Conservation (phyloP, 2,113 vertebrate species). For the Microtus oregoni region DNA sequence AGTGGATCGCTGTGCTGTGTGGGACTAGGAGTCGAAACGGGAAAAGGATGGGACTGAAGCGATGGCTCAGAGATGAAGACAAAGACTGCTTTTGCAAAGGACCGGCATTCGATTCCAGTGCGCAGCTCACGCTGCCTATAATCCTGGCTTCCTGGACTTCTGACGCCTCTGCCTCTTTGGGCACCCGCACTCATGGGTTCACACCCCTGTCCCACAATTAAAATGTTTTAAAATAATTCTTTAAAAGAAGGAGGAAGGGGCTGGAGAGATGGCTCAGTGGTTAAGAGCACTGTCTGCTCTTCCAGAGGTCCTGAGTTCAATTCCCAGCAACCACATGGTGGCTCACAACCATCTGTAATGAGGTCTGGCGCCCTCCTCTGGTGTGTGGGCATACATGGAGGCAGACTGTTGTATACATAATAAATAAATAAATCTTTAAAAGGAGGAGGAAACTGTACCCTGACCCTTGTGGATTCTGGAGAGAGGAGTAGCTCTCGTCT, state of each 20-base stretch:
- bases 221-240: not conserved
- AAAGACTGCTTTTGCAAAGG: not conserved
- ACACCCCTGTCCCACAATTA: not conserved
- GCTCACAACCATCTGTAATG: too few species aligned
- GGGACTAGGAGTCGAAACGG: not conserved
- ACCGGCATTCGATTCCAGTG: not conserved
- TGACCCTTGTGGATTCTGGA: not conserved
- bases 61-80: not conserved
- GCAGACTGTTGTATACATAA: too few species aligned
- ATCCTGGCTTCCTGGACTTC: not conserved
- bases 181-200: not conserved
- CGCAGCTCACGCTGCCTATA: not conserved
- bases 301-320: too few species aligned
- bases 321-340: too few species aligned
- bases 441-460: not conserved
- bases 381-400: too few species aligned
- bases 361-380: too few species aligned
- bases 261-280: too few species aligned
- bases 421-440: too few species aligned
- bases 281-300: too few species aligned
- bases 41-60: not conserved
- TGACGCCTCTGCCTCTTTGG: not conserved
- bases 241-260: not conserved
- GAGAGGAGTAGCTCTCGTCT: not conserved
- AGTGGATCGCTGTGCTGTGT: not conserved